phyloP scores from a whole-genome alignment of 2,113 vertebrate species.

The Danio rerio region DNA sequence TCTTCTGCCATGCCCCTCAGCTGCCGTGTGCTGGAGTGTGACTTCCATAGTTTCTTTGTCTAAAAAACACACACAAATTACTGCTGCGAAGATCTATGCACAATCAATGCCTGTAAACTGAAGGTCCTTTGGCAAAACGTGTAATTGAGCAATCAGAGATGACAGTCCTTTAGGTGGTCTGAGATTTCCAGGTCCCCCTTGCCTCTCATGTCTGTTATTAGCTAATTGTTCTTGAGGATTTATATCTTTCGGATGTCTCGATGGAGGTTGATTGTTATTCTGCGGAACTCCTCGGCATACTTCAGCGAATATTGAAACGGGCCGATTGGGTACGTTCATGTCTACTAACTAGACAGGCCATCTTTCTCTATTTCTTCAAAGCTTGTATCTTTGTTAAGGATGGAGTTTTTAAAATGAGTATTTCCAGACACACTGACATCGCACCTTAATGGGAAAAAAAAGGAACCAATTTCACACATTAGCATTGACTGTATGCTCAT shows the following conservation, averaged over 20 bases:
- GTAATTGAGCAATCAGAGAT: slow-evolving; percentile 67
- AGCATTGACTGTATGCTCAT: slow-evolving; percentile 45
- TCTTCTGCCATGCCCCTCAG: slow-evolving; percentile 29
- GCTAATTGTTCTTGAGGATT: slow-evolving; percentile 63
- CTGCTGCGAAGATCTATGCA: background rate
- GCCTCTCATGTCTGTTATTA: slow-evolving; percentile 60
- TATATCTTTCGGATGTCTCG: slow-evolving; percentile 59
- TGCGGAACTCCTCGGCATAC: slow-evolving; percentile 33
- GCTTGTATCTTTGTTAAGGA: background rate
- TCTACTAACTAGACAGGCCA: slow-evolving; percentile 40
- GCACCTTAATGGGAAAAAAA: slow-evolving; percentile 38
- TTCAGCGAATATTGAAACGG: slow-evolving; percentile 43
- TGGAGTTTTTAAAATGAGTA: slow-evolving; percentile 50
- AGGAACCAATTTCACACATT: slow-evolving; percentile 36
- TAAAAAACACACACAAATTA: slow-evolving; percentile 10
- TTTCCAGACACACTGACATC: slow-evolving; percentile 49
- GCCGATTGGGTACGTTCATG: slow-evolving; percentile 37
- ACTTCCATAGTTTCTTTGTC: slow-evolving; percentile 13
- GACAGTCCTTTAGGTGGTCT: slow-evolving; percentile 63
- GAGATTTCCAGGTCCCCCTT: slow-evolving; percentile 60
- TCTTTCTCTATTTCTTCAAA: slow-evolving; percentile 7
- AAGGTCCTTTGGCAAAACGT: slow-evolving; percentile 52
- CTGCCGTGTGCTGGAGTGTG: slow-evolving; percentile 13
- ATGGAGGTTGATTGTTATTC: slow-evolving; percentile 58
- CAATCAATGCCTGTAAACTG: slow-evolving; percentile 29